Evolutionary conservation across 1,140 invertebrate species (phyloP), one percentile per base, ranked within the genome.

Genomic region (Magallana ariakensis): DNA sequence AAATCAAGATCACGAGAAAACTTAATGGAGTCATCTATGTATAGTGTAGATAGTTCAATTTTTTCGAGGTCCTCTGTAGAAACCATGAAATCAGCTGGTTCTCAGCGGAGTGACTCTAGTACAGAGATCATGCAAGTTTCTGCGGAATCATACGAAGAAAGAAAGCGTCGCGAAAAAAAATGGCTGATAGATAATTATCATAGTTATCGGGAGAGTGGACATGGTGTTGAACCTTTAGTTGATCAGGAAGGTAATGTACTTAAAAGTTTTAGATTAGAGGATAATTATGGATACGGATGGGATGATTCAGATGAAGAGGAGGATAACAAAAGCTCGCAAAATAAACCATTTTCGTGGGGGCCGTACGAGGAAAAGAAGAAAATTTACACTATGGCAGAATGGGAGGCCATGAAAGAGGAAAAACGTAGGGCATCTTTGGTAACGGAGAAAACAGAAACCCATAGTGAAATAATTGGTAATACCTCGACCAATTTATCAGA

Each of bases 371-470:
- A 93, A 84, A 91, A 89, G 80, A 94, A 93, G 85, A 93, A 93
- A 86, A 91, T 94, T 75, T 94, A 90, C 85, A 94, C 92, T 2
- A 94, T 94, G 93, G 89, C 91, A 19, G 93, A 94, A 89, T 93
- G 92, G 92, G 93, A 94, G 87, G 93, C 89, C 16, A 91, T 93
- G 92, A 93, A 93, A 83, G 84, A 89, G 80, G 85, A 88, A 86
- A 88, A 88, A 53, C 83, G 87, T 22, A 80, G 87, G 54, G 87
- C 83, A 9, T 87, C 87, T 10, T 19, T 87, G 22, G 75, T 46
- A 26, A 83, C 19, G 62, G 66, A 82, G 80, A 82, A 15, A 53
- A 10, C 46, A 22, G 80, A 55, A 82, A 54, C 80, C 16, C 80
- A n/a, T 54, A 82, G 80, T 16, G 54, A 56, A 56, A n/a, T 54